Evolutionary conservation across 2,113 vertebrate genomes (phyloP).

Genomic region (Amblyornis subalaris): DNA sequence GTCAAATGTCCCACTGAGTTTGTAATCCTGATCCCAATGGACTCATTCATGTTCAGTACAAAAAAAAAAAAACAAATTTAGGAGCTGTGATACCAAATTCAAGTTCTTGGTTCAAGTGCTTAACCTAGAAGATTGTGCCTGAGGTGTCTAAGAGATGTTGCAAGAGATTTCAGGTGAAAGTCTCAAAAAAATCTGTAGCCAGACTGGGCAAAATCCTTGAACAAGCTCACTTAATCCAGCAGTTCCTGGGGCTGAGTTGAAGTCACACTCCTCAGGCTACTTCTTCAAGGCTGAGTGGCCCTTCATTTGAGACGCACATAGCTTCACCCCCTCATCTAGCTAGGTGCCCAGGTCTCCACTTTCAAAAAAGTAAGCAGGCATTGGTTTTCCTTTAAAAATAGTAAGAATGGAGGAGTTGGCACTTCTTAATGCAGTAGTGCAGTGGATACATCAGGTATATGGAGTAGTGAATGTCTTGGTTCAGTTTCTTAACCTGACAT

Average conservation of each 20-base stretch:
- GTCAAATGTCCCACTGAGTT: background rate
- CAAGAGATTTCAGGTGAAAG: background rate
- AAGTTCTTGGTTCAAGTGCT: background rate
- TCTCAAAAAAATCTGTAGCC: background rate
- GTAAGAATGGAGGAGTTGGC: background rate
- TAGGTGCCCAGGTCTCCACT: background rate
- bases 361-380: background rate
- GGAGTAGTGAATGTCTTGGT: background rate
- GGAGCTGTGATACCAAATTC: background rate
- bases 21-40: background rate
- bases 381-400: background rate
- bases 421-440: background rate
- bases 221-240: background rate
- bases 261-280: background rate
- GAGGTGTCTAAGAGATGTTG: background rate
- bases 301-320: background rate
- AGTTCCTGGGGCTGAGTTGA: background rate
- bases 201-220: background rate
- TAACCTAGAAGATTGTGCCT: background rate
- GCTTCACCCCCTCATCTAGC: background rate
- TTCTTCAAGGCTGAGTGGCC: background rate
- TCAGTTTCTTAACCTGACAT: background rate
- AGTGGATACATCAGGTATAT: background rate
- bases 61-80: background rate
- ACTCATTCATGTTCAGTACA: background rate